phyloP scores from a whole-genome alignment of 1,140 invertebrate species.

The Euwallacea similis region DNA sequence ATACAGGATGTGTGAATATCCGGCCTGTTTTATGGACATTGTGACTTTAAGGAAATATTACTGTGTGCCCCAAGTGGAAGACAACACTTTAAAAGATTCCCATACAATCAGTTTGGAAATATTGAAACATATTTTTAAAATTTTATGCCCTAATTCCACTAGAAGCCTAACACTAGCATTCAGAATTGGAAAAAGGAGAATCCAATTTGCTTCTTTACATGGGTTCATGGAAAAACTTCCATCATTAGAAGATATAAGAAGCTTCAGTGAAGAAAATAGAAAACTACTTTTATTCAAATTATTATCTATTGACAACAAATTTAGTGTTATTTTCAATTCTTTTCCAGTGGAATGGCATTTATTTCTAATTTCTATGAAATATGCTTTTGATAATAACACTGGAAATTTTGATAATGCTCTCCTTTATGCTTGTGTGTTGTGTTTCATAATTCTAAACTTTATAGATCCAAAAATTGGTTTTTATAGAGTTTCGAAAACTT shows the following conservation, averaged over 20 bases:
- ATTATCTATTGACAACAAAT: conserved; percentile 52
- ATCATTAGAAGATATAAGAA: conserved; percentile 52
- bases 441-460: conserved; percentile 62
- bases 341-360: conserved; percentile 66
- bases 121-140: conserved; percentile 64
- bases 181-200: conserved; percentile 49
- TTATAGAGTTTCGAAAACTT: conserved; percentile 52
- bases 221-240: conserved; percentile 50
- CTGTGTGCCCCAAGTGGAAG: conserved; percentile 73
- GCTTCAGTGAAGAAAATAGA: conserved; percentile 37
- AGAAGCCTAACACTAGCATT: conserved; percentile 51
- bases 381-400: conserved; percentile 62
- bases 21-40: conserved; percentile 69
- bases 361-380: conserved; percentile 65
- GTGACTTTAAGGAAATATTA: conserved; percentile 66
- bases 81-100: conserved; percentile 62
- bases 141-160: conserved; percentile 55
- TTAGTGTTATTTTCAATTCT: conserved; percentile 51
- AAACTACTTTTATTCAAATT: conserved; percentile 56
- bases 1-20: conserved; percentile 61
- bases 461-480: conserved; percentile 64
- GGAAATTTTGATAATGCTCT: conserved; percentile 57
- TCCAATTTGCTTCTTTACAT: conserved; percentile 45
- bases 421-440: conserved; percentile 64
- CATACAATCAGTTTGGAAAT: conserved; percentile 65